These are phyloP conservation scores for Triplophysa tibetana DNA, from an alignment of 2,113 vertebrate species.

Conservation along the genomic window DNA sequence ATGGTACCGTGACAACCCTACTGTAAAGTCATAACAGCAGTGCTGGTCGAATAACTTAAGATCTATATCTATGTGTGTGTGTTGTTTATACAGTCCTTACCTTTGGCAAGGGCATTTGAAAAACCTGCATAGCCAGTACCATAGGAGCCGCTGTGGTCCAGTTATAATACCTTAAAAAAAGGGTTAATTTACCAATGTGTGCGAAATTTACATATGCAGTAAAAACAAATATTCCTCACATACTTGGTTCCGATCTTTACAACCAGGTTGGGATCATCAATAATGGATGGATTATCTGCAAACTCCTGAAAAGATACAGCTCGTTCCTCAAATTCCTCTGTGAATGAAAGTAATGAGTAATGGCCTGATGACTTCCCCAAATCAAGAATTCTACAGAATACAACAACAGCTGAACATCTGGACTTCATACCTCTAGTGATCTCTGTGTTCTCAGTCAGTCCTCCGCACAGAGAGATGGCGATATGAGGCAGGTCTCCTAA, in stretches of 20 bases:
- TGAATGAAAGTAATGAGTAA: constrained; percentile 21
- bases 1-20: background rate
- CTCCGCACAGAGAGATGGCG: constrained; percentile 93
- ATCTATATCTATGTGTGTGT: background rate
- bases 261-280: constrained; percentile 95
- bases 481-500: constrained; percentile 86
- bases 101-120: constrained; percentile 97
- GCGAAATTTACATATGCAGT: background rate
- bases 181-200: background rate
- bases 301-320: constrained; percentile 90
- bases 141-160: constrained; percentile 93
- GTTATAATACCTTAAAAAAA: constrained; percentile 86
- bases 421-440: constrained; percentile 83
- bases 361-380: background rate
- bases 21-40: background rate
- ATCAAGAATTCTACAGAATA: background rate
- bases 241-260: constrained; percentile 96
- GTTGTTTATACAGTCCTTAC: constrained; percentile 71
- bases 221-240: constrained; percentile 50
- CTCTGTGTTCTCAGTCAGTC: constrained; percentile 87
- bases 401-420: background rate
- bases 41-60: background rate
- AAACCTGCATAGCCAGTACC: constrained; percentile 95
- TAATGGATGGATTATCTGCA: constrained; percentile 89
- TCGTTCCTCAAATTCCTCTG: constrained; percentile 90